Base-by-base conservation (phyloP, 2,888 invertebrate species). In the Tryphoninae sp. region DNA sequence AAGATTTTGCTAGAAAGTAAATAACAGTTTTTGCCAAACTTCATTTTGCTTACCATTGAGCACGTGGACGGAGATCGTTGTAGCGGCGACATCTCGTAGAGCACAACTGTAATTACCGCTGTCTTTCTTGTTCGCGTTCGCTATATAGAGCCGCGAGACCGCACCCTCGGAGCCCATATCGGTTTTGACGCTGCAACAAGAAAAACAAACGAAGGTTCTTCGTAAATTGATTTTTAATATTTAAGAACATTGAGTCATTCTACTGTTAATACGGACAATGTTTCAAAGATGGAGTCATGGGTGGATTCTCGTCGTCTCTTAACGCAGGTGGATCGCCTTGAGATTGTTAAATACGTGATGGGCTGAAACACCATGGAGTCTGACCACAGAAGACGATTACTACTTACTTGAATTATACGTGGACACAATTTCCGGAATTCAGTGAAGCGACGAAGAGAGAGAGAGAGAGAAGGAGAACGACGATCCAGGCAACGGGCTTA, bases 71-170 rank as follows among this genome's bases (percentile, higher is more conserved):
- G 95, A 94, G 62, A 96, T 95, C 23, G 95, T 95, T 79, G 93
- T 93, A 58, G 94, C 94, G 22, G 96, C 95, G 77, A 96, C 94
- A 84, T 95, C 96, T 69, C 95, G 95, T 83, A 96, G 92, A 49
- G 96, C 93, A 89, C 96, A 96, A 76, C 96, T 95, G 91, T 96
- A 96, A 92, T 96, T 96, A 49, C 96, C 96, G 45, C 96, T 96
- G 89, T 96, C 96, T 83, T 95, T 95, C 86, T 95, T 94, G 89
- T 95, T 95, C 69, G 96, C 96, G 91, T 96, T 96, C 78, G 96
- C 96, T 85, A 96, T 96, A 92, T 96, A 96, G 81, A 96, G 94
- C 74, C 95, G 93, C 82, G 96, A 96, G 80, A 96, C 92, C 22
- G 96, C 96, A 62, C 96, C 95, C 87, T 95, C 95, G 16, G 94